Evolutionary conservation across 35 echinoderm and acorn worm species (phyloP).

Genomic region (Ophiothrix spiculata): DNA sequence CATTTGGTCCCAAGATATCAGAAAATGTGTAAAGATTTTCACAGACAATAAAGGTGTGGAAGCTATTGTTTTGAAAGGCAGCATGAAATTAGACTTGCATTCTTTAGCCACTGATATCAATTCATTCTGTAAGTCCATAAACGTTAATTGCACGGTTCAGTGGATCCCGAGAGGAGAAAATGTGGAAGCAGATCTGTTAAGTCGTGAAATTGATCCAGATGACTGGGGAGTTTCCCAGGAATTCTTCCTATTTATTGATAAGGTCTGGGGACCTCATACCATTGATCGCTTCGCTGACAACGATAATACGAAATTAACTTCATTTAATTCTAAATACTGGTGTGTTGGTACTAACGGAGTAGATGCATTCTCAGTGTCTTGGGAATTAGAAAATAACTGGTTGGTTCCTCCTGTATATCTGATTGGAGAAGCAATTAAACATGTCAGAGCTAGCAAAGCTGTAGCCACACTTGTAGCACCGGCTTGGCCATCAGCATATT

Average conservation of each 20-base stretch:
- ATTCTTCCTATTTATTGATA: constrained; percentile 28
- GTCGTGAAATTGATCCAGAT: constrained; percentile 15
- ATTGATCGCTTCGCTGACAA: constrained; percentile 48
- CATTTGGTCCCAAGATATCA: background rate
- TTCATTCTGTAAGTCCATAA: constrained; percentile 17
- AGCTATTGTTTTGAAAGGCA: constrained; percentile 6
- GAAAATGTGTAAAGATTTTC: constrained; percentile 15
- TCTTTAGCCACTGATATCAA: constrained; percentile 4
- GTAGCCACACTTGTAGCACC: constrained; percentile 27
- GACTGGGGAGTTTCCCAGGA: constrained; percentile 28
- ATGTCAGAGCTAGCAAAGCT: constrained; percentile 11
- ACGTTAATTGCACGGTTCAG: constrained; percentile 12
- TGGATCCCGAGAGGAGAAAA: constrained; percentile 42
- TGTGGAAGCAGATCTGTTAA: constrained; percentile 26
- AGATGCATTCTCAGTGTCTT: constrained; percentile 35
- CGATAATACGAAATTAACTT: constrained; percentile 9
- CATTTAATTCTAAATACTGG: constrained; percentile 46
- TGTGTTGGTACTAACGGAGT: background rate
- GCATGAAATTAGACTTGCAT: constrained; percentile 33
- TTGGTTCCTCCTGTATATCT: constrained; percentile 34
- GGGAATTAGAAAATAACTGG: constrained; percentile 43
- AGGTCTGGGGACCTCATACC: constrained; percentile 47
- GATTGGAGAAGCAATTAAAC: constrained; percentile 1
- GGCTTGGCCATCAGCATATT: constrained; percentile 25
- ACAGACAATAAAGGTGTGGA: constrained; percentile 31